Conservation (phyloP, 2,797 vertebrate genomes). For the Erpetoichthys calabaricus region DNA sequence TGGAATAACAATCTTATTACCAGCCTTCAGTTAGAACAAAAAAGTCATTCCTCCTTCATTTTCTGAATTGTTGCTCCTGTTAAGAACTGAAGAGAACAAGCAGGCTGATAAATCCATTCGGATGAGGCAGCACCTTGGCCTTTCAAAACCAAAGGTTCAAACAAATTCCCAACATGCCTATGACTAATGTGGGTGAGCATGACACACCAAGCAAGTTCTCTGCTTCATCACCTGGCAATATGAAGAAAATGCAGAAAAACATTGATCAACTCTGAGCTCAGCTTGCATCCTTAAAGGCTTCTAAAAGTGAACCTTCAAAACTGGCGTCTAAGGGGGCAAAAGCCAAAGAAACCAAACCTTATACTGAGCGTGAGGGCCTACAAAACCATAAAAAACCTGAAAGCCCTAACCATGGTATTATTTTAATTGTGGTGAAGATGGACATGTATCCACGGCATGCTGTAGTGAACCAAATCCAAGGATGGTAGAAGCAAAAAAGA, state of each 20-base stretch:
- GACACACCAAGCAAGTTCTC: too few species aligned
- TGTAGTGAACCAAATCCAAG: slow-evolving; percentile 1
- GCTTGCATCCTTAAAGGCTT: too few species aligned
- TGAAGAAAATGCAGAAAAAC: too few species aligned
- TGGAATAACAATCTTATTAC: slow-evolving; percentile 11
- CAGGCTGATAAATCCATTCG: slow-evolving; percentile 3
- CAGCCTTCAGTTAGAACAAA: slow-evolving; percentile 13
- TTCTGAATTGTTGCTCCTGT: slow-evolving; percentile 5
- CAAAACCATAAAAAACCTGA: not conserved
- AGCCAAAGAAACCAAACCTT: not conserved
- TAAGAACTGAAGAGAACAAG: slow-evolving; percentile 8
- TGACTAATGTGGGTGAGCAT: too few species aligned
- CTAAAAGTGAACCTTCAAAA: too few species aligned
- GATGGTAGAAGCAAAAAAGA: slow-evolving; percentile 1
- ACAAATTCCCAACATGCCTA: not conserved
- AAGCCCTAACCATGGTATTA: slow-evolving; percentile 8
- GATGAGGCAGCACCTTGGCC: slow-evolving; percentile 13
- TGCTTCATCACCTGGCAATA: too few species aligned
- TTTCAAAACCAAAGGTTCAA: not conserved
- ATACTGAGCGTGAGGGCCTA: not conserved
- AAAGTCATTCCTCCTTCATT: slow-evolving; percentile 5
- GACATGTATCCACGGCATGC: not conserved
- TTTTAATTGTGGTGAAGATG: slow-evolving; percentile 6
- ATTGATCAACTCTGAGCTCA: too few species aligned
- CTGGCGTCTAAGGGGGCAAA: too few species aligned